A percentile compares a stretch with the other conserved stretches of the same genome.
phyloP scores from a whole-genome alignment of 2,113 vertebrate genomes.

The Piprites chloris region DNA sequence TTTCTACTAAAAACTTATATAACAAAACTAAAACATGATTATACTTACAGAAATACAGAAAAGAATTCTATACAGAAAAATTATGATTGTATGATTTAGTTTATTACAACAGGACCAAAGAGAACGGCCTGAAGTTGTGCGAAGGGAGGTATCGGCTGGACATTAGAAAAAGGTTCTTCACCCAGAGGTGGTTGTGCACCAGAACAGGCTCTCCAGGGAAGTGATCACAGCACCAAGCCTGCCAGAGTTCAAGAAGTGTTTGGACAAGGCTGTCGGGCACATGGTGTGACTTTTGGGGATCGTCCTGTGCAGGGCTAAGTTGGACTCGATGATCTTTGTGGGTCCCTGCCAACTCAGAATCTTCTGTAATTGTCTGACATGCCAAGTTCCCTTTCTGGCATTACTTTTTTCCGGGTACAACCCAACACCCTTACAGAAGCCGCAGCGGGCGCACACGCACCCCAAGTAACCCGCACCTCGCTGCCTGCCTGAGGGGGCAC shows the following conservation, averaged over 20 bases:
- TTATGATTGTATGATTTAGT: too few species aligned
- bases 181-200: rapidly evolving
- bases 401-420: too few species aligned
- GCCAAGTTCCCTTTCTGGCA: too few species aligned
- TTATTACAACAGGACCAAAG: background rate
- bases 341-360: background rate
- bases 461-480: rapidly evolving
- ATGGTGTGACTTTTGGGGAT: background rate
- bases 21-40: too few species aligned
- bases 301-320: too few species aligned
- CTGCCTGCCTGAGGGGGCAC: rapidly evolving
- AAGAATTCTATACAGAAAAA: too few species aligned
- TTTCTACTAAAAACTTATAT: too few species aligned
- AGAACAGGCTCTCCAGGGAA: background rate
- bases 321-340: background rate
- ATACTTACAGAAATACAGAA: too few species aligned
- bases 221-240: background rate
- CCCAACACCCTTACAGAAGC: too few species aligned
- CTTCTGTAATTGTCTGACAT: background rate
- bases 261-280: background rate
- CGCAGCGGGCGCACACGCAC: too few species aligned
- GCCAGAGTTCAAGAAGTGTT: background rate
- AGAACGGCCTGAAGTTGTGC: background rate
- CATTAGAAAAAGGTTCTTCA: background rate
- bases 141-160: background rate